Conservation (phyloP, 2,888 invertebrate species). For the Agrilus cyanescens region DNA sequence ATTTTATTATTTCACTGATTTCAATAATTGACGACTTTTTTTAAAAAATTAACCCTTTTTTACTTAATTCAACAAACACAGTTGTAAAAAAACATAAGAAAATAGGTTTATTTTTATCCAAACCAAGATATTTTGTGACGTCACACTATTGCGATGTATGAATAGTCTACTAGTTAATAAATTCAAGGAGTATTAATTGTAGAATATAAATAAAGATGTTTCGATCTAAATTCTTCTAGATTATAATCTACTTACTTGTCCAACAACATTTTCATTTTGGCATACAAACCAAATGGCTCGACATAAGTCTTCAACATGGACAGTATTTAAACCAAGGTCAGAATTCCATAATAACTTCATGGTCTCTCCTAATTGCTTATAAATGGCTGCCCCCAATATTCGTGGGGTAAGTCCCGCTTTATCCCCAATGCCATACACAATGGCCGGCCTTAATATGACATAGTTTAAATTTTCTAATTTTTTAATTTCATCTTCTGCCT, state of each 20-base stretch:
- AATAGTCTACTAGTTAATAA: too few species aligned
- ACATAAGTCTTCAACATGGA: slow-evolving; percentile 77
- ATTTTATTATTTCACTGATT: too few species aligned
- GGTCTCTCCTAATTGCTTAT: slow-evolving; percentile 76
- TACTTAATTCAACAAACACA: too few species aligned
- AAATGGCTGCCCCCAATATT: slow-evolving; percentile 75
- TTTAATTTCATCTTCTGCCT: slow-evolving; percentile 65
- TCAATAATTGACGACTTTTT: too few species aligned
- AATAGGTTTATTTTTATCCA: too few species aligned
- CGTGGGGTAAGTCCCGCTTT: slow-evolving; percentile 72
- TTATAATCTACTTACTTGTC: slow-evolving; percentile 22
- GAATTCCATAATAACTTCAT: slow-evolving; percentile 88
- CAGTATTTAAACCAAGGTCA: slow-evolving; percentile 73
- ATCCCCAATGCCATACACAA: slow-evolving; percentile 81
- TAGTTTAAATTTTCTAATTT: slow-evolving; percentile 58
- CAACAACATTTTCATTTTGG: slow-evolving; percentile 26
- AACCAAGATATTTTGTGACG: too few species aligned
- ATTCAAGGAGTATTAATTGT: too few species aligned
- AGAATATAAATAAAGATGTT: too few species aligned
- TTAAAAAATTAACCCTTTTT: too few species aligned
- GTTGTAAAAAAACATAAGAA: too few species aligned
- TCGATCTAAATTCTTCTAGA: too few species aligned
- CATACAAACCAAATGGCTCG: slow-evolving; percentile 65
- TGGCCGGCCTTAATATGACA: slow-evolving; percentile 69
- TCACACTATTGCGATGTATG: too few species aligned